Base-by-base conservation (phyloP, 2,113 vertebrate species). In the Sorex araneus region DNA sequence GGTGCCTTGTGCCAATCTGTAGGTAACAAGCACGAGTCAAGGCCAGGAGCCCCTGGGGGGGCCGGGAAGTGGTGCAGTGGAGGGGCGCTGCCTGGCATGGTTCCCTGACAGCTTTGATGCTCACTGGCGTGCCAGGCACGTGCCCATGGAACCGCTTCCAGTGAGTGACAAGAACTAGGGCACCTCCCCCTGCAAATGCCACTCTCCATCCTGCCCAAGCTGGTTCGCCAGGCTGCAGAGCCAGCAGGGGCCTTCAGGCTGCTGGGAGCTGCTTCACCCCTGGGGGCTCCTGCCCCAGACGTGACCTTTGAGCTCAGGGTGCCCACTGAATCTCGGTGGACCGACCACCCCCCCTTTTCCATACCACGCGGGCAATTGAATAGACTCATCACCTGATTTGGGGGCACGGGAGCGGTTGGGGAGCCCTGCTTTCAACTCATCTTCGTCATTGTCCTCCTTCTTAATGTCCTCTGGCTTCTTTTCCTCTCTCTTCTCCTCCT, bases 401-500 rank as follows among this genome's bases (percentile, higher is more conserved):
- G 97, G 97, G 45, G 96, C 94, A 85, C 98, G 95, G 18, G 98
- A 95, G 28, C 97, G 97, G 88, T 97, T 96, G 21, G 97, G 75
- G 27, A 97, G 93, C n/a, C 90, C 97, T 0, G 93, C 36, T 64
- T 97, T 98, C 6, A 94, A 96, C 8, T 98, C 98, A 18, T 98
- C 97, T 57, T 96, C 97, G 4, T 98, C 97, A 96, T 99, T 99
- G 47, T 98, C 98, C 32, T 99, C 98, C 96, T 98, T 98, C 73
- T 97, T 97, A 64, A 96, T 95, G 45, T 98, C 96, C 75, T 97
- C 98, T 0, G 89, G 92, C 76, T 95, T 97, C 83, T 97, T 98
- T 4, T 99, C 99, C 9, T 98, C 98, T 74, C 97, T 43, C 94
- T 98, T 99, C 47, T 99, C 99, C 74, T 99, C 99, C 90, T 99